These are phyloP conservation scores for Hoplostethus atlanticus DNA, from an alignment of 2,797 vertebrate genomes.

Conservation along the genomic window DNA sequence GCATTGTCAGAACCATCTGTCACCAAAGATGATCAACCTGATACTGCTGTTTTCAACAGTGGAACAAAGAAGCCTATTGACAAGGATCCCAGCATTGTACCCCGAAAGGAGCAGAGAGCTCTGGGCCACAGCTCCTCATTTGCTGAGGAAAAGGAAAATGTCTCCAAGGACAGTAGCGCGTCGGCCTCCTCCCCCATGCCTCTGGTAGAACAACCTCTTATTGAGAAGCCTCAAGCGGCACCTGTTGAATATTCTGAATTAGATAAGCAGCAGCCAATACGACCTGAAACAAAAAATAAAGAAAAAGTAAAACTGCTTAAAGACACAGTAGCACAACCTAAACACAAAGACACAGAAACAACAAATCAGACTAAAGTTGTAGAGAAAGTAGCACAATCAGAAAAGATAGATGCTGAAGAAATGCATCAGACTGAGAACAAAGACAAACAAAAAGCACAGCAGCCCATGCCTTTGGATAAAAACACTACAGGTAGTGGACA, in stretches of 20 bases:
- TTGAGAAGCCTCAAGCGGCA: constrained; percentile 31
- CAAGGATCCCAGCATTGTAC: constrained; percentile 41
- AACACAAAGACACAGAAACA: constrained; percentile 20
- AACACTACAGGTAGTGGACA: constrained; percentile 13
- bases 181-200: constrained; percentile 26
- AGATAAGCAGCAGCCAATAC: constrained; percentile 17
- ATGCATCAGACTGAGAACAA: constrained; percentile 26
- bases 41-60: constrained; percentile 42
- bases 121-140: constrained; percentile 27
- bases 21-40: constrained; percentile 59
- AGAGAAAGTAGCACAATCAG: constrained; percentile 1
- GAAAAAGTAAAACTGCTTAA: constrained; percentile 10
- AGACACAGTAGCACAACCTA: constrained; percentile 13
- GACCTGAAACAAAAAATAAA: constrained; percentile 35
- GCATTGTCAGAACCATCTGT: constrained; percentile 43
- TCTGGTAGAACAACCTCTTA: background rate
- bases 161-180: constrained; percentile 30
- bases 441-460: constrained; percentile 6
- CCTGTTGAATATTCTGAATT: constrained; percentile 23
- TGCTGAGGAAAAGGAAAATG: constrained; percentile 36
- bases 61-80: constrained; percentile 69
- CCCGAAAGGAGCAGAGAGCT: constrained; percentile 55
- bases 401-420: constrained; percentile 20
- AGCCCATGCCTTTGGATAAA: background rate
- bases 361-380: constrained; percentile 21